Evolutionary conservation across 2,797 vertebrate species (phyloP).

Genomic region (Amphiprion clarkii): DNA sequence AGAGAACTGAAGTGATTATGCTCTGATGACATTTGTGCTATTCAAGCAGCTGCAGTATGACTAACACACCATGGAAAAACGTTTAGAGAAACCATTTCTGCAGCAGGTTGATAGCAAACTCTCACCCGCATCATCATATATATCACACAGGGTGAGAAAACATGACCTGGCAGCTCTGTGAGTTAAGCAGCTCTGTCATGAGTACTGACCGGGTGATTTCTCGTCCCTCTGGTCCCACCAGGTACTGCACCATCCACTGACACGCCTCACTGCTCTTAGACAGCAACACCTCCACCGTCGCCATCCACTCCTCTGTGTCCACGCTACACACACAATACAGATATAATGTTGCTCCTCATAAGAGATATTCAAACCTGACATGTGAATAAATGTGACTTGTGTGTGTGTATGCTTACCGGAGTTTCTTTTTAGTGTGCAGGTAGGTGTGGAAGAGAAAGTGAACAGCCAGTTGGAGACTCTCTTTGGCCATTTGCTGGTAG

Average conservation of each 20-base stretch:
- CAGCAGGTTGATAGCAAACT: background rate
- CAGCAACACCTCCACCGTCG: constrained; percentile 95
- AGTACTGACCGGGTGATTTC: constrained; percentile 94
- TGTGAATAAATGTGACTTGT: background rate
- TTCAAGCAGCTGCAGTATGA: background rate
- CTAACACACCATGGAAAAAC: no score
- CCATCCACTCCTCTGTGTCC: constrained; percentile 99
- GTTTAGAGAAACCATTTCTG: background rate
- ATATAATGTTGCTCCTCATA: background rate
- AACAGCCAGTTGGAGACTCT: constrained; percentile 94
- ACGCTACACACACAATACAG: constrained; percentile 82
- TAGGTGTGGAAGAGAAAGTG: constrained; percentile 98
- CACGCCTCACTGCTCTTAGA: constrained; percentile 96
- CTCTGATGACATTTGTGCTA: background rate
- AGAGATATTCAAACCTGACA: background rate
- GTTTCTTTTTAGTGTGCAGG: constrained; percentile 98
- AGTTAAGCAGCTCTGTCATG: background rate
- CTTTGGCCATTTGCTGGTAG: constrained; percentile 97
- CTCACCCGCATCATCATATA: background rate
- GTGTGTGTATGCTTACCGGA: constrained; percentile 84
- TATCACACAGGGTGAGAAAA: background rate
- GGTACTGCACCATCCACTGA: constrained; percentile 97
- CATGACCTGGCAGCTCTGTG: background rate
- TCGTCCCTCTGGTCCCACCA: constrained; percentile 93
- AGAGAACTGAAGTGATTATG: background rate